Evolutionary conservation across 1,140 invertebrate species (phyloP), one percentile per base, ranked within the genome.

Genomic region (Nixonia krombeini): DNA sequence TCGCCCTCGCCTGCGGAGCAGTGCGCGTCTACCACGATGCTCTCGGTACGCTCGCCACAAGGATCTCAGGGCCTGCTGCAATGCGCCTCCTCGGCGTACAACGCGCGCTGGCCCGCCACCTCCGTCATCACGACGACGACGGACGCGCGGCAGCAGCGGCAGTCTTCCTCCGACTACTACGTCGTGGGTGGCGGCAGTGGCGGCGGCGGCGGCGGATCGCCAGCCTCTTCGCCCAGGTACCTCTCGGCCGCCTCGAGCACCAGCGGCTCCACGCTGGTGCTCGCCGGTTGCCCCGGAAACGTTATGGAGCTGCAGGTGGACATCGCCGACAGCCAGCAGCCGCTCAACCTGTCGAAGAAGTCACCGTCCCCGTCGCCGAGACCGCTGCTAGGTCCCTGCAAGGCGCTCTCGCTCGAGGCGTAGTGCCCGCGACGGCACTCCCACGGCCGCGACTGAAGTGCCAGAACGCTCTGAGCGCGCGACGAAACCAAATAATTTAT

Each of bases 311-410:
- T 94, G 42, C 92, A 93, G 78, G 92, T 94, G 56, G 92, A 91
- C 76, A 91, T 92, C 55, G 90, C 91, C 46, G 92, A 94, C 76
- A 90, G 91, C 51, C 92, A 91, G 66, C 92, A 94, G 78, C 93
- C 94, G 25, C 85, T 95, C 31, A 95, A 95, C 86, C 87, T 95
- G 44, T 95, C 93, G 72, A 95, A 94, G 85, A 95, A 95, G 81
- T 93, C 93, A 56, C 92, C 93, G 55, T 92, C 92, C 68, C 92
- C 93, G 62, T 90, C 90, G 56, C 90, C 90, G 9, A 84, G 87
- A 64, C 89, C 89, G 23, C 72, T 87, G 2, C 77, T 83, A 7
- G 80, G 81, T 13, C 72, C 79, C 4, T 85, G 84, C 75, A 89
- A 88, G 67, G 86, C 87, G 0, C 80, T 89, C 4, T 87, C 86